A percentile compares a stretch with the other conserved stretches of the same genome.
Evolutionary conservation across 2,888 invertebrate species (phyloP).

Genomic region (Macrophya alboannulata): DNA sequence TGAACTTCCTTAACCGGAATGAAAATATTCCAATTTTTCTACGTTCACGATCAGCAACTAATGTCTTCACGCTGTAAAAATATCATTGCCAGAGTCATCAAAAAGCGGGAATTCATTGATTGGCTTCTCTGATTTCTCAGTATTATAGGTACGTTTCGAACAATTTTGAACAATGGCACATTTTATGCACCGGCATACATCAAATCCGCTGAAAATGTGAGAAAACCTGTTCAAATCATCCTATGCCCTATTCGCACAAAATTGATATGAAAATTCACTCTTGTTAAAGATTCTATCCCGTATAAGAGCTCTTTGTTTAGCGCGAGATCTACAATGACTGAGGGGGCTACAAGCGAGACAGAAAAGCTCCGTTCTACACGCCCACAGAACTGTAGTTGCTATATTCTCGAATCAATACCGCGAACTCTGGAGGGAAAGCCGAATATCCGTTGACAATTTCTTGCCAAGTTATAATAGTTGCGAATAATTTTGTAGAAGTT

Average conservation of each 20-base stretch:
- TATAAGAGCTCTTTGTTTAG: conserved; percentile 27
- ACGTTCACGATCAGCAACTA: not conserved
- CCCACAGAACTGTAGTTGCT: conserved; percentile 30
- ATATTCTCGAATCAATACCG: conserved; percentile 36
- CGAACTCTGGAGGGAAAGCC: not conserved
- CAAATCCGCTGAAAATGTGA: not conserved
- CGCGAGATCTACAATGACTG: conserved; percentile 14
- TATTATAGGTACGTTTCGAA: too few species aligned
- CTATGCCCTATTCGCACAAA: not conserved
- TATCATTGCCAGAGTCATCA: too few species aligned
- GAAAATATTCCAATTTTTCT: not conserved
- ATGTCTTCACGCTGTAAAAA: not conserved
- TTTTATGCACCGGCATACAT: not conserved
- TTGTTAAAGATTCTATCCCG: not conserved
- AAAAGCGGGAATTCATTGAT: not conserved
- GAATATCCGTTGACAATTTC: conserved; percentile 32
- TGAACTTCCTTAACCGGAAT: not conserved
- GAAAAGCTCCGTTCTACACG: conserved; percentile 17
- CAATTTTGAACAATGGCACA: not conserved
- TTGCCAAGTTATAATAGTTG: not conserved
- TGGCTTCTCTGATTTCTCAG: not conserved
- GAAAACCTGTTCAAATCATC: not conserved
- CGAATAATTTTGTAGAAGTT: not conserved
- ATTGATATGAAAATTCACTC: conserved; percentile 1
- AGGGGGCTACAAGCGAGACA: conserved; percentile 19